Conservation (phyloP, 1,140 invertebrate species). For the Heterodera carotae region DNA sequence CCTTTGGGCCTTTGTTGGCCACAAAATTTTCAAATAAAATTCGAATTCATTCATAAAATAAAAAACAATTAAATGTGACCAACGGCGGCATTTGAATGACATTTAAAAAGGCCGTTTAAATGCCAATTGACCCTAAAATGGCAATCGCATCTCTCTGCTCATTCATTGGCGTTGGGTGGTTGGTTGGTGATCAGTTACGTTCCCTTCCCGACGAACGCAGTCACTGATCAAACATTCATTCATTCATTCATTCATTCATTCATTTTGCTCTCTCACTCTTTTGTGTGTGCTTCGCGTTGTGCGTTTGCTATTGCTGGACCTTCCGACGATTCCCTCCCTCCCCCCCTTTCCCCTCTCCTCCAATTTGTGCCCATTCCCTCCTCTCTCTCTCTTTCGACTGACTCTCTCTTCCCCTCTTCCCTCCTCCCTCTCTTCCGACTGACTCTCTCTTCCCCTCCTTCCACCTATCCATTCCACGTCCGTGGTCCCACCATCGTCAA, state of each 20-base stretch:
- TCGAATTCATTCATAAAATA: too few relatives aligned
- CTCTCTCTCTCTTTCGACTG: conserved; percentile 9
- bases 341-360: background rate
- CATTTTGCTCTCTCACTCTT: too few relatives aligned
- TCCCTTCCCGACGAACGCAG: background rate
- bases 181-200: background rate
- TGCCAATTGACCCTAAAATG: background rate
- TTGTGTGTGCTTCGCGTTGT: background rate
- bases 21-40: too few relatives aligned
- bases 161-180: too few relatives aligned
- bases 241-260: too few relatives aligned
- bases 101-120: too few relatives aligned
- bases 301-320: background rate
- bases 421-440: background rate
- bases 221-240: background rate
- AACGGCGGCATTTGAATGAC: too few relatives aligned
- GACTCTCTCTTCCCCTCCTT: background rate
- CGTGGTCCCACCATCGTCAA: background rate
- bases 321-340: background rate
- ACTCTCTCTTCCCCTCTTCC: background rate
- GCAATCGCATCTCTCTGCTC: background rate
- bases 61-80: too few relatives aligned
- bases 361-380: background rate
- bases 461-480: background rate
- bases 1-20: too few relatives aligned